Evolutionary conservation across 2,113 vertebrate genomes (phyloP).

Genomic region (Silurus asotus): DNA sequence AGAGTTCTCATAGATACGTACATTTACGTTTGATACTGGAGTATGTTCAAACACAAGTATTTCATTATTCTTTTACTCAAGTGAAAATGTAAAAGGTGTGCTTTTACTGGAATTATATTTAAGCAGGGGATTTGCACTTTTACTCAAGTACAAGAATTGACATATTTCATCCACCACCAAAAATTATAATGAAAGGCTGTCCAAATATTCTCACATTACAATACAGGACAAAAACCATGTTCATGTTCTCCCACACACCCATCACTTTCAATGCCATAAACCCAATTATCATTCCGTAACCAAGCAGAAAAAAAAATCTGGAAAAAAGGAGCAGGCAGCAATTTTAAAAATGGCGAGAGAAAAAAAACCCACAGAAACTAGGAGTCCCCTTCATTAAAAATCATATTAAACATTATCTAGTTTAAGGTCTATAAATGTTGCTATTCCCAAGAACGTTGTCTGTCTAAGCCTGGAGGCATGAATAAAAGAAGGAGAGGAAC

Average conservation of each 20-base stretch:
- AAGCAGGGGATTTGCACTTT: too few species aligned
- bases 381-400: constrained; percentile 38
- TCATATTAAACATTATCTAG: constrained; percentile 35
- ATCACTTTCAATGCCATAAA: constrained; percentile 2
- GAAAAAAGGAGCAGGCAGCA: not conserved
- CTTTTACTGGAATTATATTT: too few species aligned
- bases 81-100: too few species aligned
- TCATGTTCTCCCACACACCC: not conserved
- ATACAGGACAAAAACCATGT: not conserved
- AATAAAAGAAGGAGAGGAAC: not conserved
- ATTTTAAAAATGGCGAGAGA: not conserved
- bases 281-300: not conserved
- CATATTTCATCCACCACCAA: too few species aligned
- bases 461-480: constrained; percentile 11
- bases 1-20: too few species aligned
- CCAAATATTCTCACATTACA: not conserved
- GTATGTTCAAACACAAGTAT: too few species aligned
- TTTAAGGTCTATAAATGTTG: constrained; percentile 28
- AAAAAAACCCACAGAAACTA: not conserved
- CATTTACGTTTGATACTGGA: too few species aligned
- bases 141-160: too few species aligned
- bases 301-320: not conserved
- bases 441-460: constrained; percentile 16
- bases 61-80: too few species aligned
- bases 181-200: not conserved